Percentiles rank a stretch among this genome's conserved stretches.
Evolutionary conservation across 92 coral and sea anemone genomes (phyloP).

Genomic region (Paragorgia papillata): DNA sequence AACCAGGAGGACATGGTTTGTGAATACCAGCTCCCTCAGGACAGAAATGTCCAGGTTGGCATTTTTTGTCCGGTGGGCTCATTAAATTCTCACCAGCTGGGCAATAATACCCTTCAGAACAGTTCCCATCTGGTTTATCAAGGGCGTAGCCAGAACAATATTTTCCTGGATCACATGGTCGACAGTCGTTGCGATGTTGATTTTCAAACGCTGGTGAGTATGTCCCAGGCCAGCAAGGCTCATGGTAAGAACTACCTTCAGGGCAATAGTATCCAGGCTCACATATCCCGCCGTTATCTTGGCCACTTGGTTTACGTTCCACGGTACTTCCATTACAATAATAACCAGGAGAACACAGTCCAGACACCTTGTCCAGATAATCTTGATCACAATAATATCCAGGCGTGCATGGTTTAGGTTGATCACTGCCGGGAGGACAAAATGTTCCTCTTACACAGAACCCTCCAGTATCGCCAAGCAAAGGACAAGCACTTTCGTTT

Average conservation of each 20-base stretch:
- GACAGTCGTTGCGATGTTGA: constrained; percentile 90
- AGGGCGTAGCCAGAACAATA: constrained; percentile 80
- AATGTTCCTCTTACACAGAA: constrained; percentile 88
- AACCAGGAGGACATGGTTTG: constrained; percentile 88
- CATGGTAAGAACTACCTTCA: constrained; percentile 78
- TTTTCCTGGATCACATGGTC: constrained; percentile 87
- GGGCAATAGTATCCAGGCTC: constrained; percentile 94
- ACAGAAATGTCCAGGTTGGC: constrained; percentile 95
- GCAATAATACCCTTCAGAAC: constrained; percentile 93
- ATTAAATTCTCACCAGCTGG: constrained; percentile 88
- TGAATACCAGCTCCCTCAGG: constrained; percentile 95
- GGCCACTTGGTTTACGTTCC: constrained; percentile 74
- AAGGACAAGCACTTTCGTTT: constrained; percentile 84
- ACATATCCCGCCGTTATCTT: constrained; percentile 83
- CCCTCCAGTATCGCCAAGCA: constrained; percentile 92
- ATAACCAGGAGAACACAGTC: constrained; percentile 85
- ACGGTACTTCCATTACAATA: constrained; percentile 98
- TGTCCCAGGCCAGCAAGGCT: constrained; percentile 89
- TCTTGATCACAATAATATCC: constrained; percentile 87
- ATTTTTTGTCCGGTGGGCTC: constrained; percentile 90
- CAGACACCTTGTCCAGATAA: constrained; percentile 77
- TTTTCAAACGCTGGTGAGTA: constrained; percentile 87
- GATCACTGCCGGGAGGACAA: constrained; percentile 88
- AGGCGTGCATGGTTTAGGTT: constrained; percentile 92
- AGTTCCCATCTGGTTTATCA: constrained; percentile 84